Conservation (phyloP, 2,888 invertebrate species). For the Heliothis peltigera region DNA sequence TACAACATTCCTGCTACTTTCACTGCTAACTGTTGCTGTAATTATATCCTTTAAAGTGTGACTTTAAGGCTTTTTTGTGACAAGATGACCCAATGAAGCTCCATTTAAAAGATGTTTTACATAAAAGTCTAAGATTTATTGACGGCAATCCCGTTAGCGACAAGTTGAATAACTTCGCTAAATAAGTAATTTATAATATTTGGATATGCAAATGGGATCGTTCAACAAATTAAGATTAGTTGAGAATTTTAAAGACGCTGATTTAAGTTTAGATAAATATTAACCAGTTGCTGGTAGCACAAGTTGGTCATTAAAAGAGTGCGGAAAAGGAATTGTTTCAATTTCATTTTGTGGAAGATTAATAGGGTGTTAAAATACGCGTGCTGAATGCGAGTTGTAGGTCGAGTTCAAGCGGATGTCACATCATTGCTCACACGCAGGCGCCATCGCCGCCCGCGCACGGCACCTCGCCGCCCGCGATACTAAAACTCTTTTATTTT, state of each 20-base stretch:
- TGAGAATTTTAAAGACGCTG: constrained; percentile 38
- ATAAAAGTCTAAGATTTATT: constrained; percentile 62
- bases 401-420: constrained; percentile 56
- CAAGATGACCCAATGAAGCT: constrained; percentile 59
- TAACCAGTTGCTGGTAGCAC: constrained; percentile 37
- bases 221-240: constrained; percentile 59
- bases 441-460: constrained; percentile 33
- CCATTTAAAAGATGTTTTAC: constrained; percentile 56
- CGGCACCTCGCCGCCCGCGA: constrained; percentile 12
- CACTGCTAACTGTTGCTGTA: constrained; percentile 64
- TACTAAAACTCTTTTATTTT: constrained; percentile 36
- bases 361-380: constrained; percentile 70
- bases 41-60: constrained; percentile 57
- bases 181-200: constrained; percentile 59
- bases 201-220: constrained; percentile 55
- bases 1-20: constrained; percentile 46
- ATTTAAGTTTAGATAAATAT: constrained; percentile 43
- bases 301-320: constrained; percentile 27
- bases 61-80: constrained; percentile 54
- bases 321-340: constrained; percentile 52
- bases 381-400: constrained; percentile 46
- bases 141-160: constrained; percentile 57
- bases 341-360: constrained; percentile 64
- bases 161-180: constrained; percentile 56
- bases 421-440: constrained; percentile 53